Conservation (phyloP, 2,113 vertebrate species). For the Pterocles gutturalis region DNA sequence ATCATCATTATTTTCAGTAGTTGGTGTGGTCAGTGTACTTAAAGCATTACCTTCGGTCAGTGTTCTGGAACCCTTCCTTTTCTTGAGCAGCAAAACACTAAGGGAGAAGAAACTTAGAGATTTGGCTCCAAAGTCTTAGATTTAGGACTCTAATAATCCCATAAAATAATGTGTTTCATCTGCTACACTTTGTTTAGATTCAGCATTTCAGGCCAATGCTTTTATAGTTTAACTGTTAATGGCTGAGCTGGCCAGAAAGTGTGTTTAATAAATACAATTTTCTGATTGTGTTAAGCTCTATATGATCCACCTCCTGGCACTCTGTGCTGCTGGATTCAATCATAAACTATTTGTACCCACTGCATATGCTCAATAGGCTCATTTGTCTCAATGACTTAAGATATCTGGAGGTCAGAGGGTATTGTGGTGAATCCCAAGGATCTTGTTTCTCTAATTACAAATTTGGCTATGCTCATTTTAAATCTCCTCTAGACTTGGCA, state of each 20-base stretch:
- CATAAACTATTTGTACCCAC: background rate
- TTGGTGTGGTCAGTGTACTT: background rate
- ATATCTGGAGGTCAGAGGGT: constrained; percentile 20
- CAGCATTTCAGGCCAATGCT: background rate
- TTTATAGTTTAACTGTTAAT: background rate
- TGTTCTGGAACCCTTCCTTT: constrained; percentile 16
- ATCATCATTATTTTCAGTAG: background rate
- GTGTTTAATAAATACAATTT: background rate
- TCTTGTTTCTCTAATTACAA: constrained; percentile 41
- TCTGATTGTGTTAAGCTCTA: background rate
- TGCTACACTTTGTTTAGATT: background rate
- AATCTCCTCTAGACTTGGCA: constrained; percentile 46
- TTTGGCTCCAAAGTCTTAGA: background rate
- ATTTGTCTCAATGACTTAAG: constrained; percentile 47
- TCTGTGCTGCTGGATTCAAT: constrained; percentile 5
- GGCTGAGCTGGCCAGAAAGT: background rate
- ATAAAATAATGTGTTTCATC: background rate
- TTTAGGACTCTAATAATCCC: background rate
- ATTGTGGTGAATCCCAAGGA: background rate
- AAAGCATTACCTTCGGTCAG: background rate
- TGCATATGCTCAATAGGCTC: background rate
- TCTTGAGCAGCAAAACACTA: background rate
- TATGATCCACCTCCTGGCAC: background rate
- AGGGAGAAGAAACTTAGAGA: background rate
- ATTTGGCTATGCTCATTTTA: constrained; percentile 29